Evolutionary conservation across 1,140 invertebrate species (phyloP).

Genomic region (Steinernema feltiae): DNA sequence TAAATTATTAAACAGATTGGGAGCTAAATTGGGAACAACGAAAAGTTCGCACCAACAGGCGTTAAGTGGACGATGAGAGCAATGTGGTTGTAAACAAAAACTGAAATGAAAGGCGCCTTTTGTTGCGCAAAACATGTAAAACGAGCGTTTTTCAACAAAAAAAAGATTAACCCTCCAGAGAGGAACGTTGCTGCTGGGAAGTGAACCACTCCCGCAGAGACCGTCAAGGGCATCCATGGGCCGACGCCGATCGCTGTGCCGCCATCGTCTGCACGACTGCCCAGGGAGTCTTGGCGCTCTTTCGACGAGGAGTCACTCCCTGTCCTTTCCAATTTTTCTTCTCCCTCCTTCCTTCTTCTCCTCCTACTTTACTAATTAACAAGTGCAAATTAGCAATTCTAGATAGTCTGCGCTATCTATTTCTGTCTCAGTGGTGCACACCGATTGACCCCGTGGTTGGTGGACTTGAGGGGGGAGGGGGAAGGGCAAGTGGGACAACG

Average conservation of each 20-base stretch:
- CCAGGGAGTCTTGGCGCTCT: too few species aligned
- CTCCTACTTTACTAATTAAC: constrained; percentile 4
- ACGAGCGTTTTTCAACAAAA: neutral
- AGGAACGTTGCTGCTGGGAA: neutral
- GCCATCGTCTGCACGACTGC: neutral
- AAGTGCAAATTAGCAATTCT: neutral
- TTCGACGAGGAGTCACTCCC: too few species aligned
- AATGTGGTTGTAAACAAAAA: neutral
- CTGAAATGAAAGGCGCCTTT: too few species aligned
- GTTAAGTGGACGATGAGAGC: too few species aligned
- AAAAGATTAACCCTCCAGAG: neutral
- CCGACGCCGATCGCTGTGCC: neutral
- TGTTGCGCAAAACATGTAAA: constrained; percentile 1
- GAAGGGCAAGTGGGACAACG: too few species aligned
- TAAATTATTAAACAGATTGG: too few species aligned
- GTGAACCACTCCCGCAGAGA: neutral
- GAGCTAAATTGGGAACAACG: neutral
- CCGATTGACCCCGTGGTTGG: too few species aligned
- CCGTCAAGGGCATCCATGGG: neutral
- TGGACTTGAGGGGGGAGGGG: too few species aligned
- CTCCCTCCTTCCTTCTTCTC: neutral
- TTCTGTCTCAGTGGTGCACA: too few species aligned
- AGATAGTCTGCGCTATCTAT: neutral
- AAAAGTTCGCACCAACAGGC: too few species aligned
- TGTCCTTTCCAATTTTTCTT: neutral